Evolutionary conservation across 2,888 invertebrate species (phyloP).

Genomic region (Drosophila recens): DNA sequence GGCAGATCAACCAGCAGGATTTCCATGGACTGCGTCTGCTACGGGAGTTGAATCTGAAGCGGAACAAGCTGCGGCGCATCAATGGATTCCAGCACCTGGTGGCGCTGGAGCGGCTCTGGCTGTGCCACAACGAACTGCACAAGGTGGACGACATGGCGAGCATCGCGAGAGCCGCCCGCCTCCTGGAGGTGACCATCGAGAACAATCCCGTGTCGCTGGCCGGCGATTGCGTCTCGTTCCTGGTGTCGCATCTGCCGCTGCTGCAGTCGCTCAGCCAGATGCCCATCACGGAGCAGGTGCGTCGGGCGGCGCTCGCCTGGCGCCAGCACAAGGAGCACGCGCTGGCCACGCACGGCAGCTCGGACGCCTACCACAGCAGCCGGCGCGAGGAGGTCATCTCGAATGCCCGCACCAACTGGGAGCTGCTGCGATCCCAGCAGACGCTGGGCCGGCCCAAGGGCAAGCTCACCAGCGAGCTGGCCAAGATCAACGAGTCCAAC

Average conservation of each 20-base stretch:
- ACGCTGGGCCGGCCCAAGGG: slow-evolving; percentile 72
- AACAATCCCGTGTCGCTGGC: slow-evolving; percentile 93
- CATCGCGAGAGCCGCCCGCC: slow-evolving; percentile 90
- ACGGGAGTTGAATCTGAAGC: slow-evolving; percentile 94
- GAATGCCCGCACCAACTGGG: slow-evolving; percentile 95
- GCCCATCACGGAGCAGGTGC: slow-evolving; percentile 92
- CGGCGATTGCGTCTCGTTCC: slow-evolving; percentile 93
- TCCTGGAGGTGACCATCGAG: slow-evolving; percentile 94
- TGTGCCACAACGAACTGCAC: slow-evolving; percentile 86
- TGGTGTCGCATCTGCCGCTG: slow-evolving; percentile 92
- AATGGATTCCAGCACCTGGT: slow-evolving; percentile 92
- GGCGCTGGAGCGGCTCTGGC: slow-evolving; percentile 88
- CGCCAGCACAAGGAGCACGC: slow-evolving; percentile 90
- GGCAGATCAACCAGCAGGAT: slow-evolving; percentile 91
- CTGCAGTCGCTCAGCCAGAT: slow-evolving; percentile 91
- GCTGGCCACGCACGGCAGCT: slow-evolving; percentile 85
- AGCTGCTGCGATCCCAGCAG: slow-evolving; percentile 89
- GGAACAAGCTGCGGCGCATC: slow-evolving; percentile 93
- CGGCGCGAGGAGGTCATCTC: slow-evolving; percentile 93
- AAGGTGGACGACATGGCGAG: slow-evolving; percentile 94
- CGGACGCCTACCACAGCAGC: slow-evolving; percentile 86
- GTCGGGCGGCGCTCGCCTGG: slow-evolving; percentile 93
- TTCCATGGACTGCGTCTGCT: slow-evolving; percentile 91
- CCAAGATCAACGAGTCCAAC: slow-evolving; percentile 79
- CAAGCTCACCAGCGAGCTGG: slow-evolving; percentile 71